Evolutionary conservation across 2,113 vertebrate genomes (phyloP), one percentile per base, ranked within the genome.

Genomic region (Chloroceryle aenea): DNA sequence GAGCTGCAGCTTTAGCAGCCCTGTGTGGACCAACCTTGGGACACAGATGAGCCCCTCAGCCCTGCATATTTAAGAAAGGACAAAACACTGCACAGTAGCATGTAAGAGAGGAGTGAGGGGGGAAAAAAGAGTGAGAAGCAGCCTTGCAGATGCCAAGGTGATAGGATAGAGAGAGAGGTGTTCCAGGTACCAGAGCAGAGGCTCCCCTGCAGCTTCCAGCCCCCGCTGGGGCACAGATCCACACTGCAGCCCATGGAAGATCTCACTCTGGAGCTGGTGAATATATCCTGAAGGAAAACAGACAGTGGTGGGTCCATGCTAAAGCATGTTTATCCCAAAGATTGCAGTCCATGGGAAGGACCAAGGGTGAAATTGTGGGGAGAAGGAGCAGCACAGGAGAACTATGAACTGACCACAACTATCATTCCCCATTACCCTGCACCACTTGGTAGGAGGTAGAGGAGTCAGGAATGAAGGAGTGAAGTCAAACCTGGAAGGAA

Each of bases 391-490:
- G 9, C 13, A 53, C 0, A 4, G 45, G 75, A 62, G 6, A 53
- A 23, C 3, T 27, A 36, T 1, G 6, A 17, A 27, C 16, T 36
- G 38, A 86, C 29, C 32, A 25, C 6, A 72, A 2, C 1, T 7
- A 4, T 48, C 10, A 26, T 23, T 40, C 12, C 3, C 0, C 12
- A 30, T 68, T 34, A 7, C 3, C 4, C n/a, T 53, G 7, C 5
- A 47, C 11, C 23, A 7, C 12, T 58, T 1, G 0, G 1, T 0
- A 5, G 4, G 10, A 71, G 22, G 8, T 6, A 38, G 12, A 81
- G 27, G 5, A 62, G 6, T 17, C 18, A 40, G 43, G 14, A 67
- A 36, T 5, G 26, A 74, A 69, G 20, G 10, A 78, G 4, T 26
- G 5, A 48, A 48, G 15, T 53, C 62, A 85, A 36, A 12, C 8